Conservation (phyloP, 2,797 vertebrate genomes). For the Helarctos malayanus region DNA sequence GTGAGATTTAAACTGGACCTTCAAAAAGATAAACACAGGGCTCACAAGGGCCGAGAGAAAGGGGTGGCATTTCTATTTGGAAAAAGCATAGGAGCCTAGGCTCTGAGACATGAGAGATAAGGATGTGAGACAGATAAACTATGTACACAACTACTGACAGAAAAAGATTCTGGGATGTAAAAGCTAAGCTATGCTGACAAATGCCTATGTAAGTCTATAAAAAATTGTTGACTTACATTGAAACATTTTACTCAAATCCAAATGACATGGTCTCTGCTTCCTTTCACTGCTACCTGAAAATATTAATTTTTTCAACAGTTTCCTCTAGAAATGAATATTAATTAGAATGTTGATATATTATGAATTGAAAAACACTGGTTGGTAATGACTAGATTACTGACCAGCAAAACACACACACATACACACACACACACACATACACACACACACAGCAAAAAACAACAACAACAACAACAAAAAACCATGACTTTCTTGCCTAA, state of each 20-base stretch:
- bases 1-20: background rate
- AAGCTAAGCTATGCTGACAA: background rate
- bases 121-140: background rate
- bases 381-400: conserved; percentile 14
- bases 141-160: background rate
- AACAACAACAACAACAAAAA: background rate
- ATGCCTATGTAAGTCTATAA: background rate
- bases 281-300: background rate
- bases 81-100: background rate
- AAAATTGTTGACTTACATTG: background rate
- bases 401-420: background rate
- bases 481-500: background rate
- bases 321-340: conserved; percentile 18
- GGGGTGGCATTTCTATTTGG: background rate
- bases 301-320: conserved; percentile 8
- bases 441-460: too few species aligned
- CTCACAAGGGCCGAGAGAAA: background rate
- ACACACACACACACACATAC: too few species aligned
- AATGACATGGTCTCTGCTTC: background rate
- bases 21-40: background rate
- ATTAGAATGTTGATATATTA: background rate
- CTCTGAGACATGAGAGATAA: background rate
- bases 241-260: conserved; percentile 43
- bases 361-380: conserved; percentile 28
- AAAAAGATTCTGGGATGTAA: background rate